phyloP scores from a whole-genome alignment of 2,797 vertebrate genomes.

The Anableps anableps region DNA sequence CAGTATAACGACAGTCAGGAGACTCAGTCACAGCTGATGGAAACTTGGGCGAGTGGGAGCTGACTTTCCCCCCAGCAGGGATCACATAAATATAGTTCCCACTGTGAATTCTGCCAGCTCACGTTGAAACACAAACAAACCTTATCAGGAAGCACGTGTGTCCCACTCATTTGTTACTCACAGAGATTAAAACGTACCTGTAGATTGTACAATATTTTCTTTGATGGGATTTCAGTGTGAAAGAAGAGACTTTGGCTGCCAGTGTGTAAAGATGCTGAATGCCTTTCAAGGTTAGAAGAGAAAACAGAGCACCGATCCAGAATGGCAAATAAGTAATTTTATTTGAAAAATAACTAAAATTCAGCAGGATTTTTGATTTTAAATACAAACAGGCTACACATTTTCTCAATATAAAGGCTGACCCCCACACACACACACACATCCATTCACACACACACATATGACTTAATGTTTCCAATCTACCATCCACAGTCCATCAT shows the following conservation, averaged over 20 bases:
- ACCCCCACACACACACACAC: not conserved
- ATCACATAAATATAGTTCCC: conserved; percentile 26
- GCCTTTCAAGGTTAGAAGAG: not conserved
- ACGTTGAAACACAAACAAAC: conserved; percentile 27
- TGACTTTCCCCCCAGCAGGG: conserved; percentile 21
- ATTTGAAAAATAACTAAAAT: conserved; percentile 16
- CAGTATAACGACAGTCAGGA: conserved; percentile 53
- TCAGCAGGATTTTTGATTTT: conserved; percentile 22
- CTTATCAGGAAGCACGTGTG: not conserved
- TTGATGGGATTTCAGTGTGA: not conserved
- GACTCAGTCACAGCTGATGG: conserved; percentile 65
- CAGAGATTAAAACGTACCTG: not conserved
- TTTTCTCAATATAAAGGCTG: conserved; percentile 6
- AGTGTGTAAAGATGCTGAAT: not conserved
- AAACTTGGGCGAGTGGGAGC: conserved; percentile 57
- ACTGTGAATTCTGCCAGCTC: conserved; percentile 4
- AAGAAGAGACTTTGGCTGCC: not conserved
- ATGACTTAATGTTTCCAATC: conserved; percentile 51
- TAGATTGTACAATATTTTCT: not conserved
- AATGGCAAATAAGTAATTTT: not conserved
- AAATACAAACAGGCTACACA: conserved; percentile 33
- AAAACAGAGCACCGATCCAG: not conserved
- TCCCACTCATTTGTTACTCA: not conserved
- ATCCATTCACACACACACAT: conserved; percentile 9
- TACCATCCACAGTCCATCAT: conserved; percentile 50